phyloP scores from a whole-genome alignment of 2,113 vertebrate species.

The Silurus glanis region DNA sequence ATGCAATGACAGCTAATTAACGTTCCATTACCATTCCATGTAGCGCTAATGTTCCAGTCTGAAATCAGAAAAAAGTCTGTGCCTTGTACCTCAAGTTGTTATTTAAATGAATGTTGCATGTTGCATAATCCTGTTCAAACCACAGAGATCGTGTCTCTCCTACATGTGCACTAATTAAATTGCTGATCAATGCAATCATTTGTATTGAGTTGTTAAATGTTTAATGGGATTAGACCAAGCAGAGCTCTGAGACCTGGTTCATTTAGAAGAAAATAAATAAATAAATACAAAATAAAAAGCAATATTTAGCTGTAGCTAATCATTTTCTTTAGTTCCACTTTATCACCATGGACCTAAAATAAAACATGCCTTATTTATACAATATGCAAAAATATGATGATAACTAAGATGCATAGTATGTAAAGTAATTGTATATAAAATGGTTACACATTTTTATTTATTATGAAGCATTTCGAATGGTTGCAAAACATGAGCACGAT shows the following conservation, averaged over 20 bases:
- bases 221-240: slow-evolving; percentile 60
- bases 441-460: not conserved
- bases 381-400: not conserved
- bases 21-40: not conserved
- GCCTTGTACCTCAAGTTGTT: not conserved
- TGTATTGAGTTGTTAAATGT: slow-evolving; percentile 60
- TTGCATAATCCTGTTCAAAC: not conserved
- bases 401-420: not conserved
- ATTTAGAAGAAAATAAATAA: slow-evolving; percentile 28
- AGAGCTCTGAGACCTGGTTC: not conserved
- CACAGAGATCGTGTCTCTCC: not conserved
- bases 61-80: slow-evolving; percentile 6
- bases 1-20: not conserved
- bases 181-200: slow-evolving; percentile 51
- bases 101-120: not conserved
- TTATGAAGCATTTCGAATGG: slow-evolving; percentile 11
- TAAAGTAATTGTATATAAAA: not conserved
- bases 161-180: not conserved
- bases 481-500: slow-evolving; percentile 3
- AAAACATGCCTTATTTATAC: not conserved
- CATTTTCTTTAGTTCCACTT: not conserved
- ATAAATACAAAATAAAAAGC: slow-evolving; percentile 19
- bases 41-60: slow-evolving; percentile 5
- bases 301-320: slow-evolving; percentile 9
- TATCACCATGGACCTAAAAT: not conserved